Evolutionary conservation across 2,113 vertebrate species (phyloP), one percentile per base, ranked within the genome.

Genomic region (Colaptes auratus): DNA sequence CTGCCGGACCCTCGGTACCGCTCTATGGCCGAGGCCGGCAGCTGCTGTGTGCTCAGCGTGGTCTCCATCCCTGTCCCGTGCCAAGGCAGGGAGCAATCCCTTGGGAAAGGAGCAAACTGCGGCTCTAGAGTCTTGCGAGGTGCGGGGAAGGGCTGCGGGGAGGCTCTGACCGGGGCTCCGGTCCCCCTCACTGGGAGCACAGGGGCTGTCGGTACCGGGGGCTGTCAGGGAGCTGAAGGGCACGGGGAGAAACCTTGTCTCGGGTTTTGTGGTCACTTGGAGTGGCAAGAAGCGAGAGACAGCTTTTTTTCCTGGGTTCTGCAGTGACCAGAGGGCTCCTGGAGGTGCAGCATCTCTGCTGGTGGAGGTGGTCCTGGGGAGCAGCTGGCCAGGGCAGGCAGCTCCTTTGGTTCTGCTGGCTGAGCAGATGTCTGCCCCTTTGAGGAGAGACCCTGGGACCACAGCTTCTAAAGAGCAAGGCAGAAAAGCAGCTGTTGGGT

Each of bases 281-380:
- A 25, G 7, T 16, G 23, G 15, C 10, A 28, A 7, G 15, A 63
- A 18, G 19, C 4, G 9, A 56, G 78, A 59, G 48, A 59, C 75
- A 42, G 86, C 6, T 64, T 64, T 64, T 5, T 46, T 1, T 44
- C 24, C 50, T 42, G 65, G 72, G n/a, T 86, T 92, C 92, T 88
- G 91, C 89, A 83, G 92, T 17, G 12, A 67, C 74, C 82, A 74
- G 19, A 69, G 87, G 63, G 92, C 36, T 72, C 69, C 46, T 82
- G 10, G 7, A 56, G 81, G 53, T 46, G 7, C 81, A 15, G 85
- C 77, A 56, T 50, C 71, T 15, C 85, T 15, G 39, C 14, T 23
- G 1, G 23, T 6, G 33, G 59, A 31, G 50, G 31, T 7, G 88
- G 39, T 55, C 67, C 53, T 5, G 2, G 24, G 55, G 13, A 73